phyloP scores from a whole-genome alignment of 2,113 vertebrate species.

The Cyprinodon variegatus region DNA sequence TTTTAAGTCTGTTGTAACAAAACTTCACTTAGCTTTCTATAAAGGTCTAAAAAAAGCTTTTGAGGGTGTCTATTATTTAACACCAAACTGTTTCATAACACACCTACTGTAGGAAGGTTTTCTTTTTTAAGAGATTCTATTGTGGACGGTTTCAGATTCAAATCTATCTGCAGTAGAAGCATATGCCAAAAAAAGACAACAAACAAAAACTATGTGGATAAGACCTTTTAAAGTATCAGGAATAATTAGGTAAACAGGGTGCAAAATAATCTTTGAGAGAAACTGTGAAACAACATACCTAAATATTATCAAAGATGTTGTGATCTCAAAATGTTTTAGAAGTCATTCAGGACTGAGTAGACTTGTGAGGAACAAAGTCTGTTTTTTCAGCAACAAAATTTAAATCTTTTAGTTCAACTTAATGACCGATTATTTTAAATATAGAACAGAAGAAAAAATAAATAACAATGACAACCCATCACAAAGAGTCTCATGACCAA shows the following conservation, averaged over 20 bases:
- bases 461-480: constrained; percentile 9
- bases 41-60: too few species aligned
- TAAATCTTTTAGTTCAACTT: constrained; percentile 1
- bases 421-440: neutral
- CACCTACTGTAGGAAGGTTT: neutral
- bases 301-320: too few species aligned
- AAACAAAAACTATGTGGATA: neutral
- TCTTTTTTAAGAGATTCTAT: neutral
- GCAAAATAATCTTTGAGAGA: neutral
- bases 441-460: too few species aligned
- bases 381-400: constrained; percentile 1
- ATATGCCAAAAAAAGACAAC: neutral
- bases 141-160: neutral
- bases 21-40: too few species aligned
- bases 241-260: neutral
- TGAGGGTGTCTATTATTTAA: neutral
- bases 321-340: too few species aligned
- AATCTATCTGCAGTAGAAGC: neutral
- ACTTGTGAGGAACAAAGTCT: neutral
- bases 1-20: too few species aligned
- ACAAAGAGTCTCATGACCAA: constrained; percentile 24
- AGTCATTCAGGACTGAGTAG: too few species aligned
- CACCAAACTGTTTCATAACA: neutral
- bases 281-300: neutral
- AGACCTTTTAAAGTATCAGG: neutral